phyloP scores from a whole-genome alignment of 2,113 vertebrate species.

The Indicator indicator region DNA sequence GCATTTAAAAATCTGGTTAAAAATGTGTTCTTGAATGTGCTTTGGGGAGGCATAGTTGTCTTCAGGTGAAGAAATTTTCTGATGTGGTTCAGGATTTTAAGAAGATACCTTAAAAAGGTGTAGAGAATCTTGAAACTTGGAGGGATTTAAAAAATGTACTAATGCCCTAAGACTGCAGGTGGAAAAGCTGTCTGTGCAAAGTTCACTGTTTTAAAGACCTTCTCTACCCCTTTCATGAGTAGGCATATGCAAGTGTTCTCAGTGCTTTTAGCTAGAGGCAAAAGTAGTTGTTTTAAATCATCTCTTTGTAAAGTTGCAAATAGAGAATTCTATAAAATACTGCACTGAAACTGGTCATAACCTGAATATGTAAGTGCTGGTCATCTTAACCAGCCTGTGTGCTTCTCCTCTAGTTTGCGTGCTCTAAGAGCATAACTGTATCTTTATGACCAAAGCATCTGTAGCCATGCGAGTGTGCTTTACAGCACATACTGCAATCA shows the following conservation, averaged over 20 bases:
- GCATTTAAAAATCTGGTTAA: background rate
- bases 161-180: background rate
- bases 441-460: background rate
- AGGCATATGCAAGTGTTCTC: background rate
- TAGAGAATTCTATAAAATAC: background rate
- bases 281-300: background rate
- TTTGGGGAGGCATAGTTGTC: background rate
- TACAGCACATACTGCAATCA: background rate
- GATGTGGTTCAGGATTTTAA: background rate
- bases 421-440: background rate
- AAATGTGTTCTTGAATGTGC: background rate
- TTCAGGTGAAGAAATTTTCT: background rate
- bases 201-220: background rate
- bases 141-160: background rate
- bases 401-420: background rate
- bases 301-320: background rate
- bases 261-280: background rate
- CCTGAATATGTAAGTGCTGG: background rate
- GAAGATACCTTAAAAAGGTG: background rate
- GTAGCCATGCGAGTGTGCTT: background rate
- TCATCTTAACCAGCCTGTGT: background rate
- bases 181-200: background rate
- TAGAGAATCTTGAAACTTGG: background rate
- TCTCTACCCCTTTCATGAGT: fast-evolving
- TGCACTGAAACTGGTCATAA: fast-evolving